Evolutionary conservation across 2,888 invertebrate species (phyloP).

Genomic region (Piscicola geometra): DNA sequence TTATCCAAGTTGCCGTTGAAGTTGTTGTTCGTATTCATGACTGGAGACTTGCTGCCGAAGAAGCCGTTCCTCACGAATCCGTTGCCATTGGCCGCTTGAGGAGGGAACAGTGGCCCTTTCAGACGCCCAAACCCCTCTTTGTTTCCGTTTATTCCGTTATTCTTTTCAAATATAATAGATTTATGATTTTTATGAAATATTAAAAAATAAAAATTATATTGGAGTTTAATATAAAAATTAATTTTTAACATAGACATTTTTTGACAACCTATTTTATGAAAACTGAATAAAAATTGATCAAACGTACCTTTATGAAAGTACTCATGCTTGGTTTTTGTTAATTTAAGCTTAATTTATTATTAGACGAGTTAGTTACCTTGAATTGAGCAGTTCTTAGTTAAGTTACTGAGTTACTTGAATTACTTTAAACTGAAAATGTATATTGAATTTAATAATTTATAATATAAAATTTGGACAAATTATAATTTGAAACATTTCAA

Average conservation of each 20-base stretch:
- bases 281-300: no score
- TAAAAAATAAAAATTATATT: slow-evolving; percentile 4
- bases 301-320: neutral
- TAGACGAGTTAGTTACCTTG: neutral
- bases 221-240: no score
- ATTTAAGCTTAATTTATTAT: neutral
- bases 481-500: neutral
- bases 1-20: neutral
- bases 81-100: neutral
- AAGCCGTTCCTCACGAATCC: slow-evolving; percentile 10
- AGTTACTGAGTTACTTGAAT: slow-evolving; percentile 8
- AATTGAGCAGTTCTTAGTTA: slow-evolving; percentile 18
- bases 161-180: neutral
- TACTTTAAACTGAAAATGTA: slow-evolving; percentile 3
- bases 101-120: neutral
- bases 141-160: slow-evolving; percentile 4
- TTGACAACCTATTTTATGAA: no score
- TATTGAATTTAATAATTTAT: neutral
- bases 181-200: neutral
- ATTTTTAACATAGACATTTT: no score
- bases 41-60: slow-evolving; percentile 10
- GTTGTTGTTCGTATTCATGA: slow-evolving; percentile 12
- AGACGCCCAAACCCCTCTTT: neutral
- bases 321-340: neutral
- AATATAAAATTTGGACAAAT: neutral